phyloP scores from a whole-genome alignment of 92 coral and sea anemone genomes.

The Paragorgia papillata region DNA sequence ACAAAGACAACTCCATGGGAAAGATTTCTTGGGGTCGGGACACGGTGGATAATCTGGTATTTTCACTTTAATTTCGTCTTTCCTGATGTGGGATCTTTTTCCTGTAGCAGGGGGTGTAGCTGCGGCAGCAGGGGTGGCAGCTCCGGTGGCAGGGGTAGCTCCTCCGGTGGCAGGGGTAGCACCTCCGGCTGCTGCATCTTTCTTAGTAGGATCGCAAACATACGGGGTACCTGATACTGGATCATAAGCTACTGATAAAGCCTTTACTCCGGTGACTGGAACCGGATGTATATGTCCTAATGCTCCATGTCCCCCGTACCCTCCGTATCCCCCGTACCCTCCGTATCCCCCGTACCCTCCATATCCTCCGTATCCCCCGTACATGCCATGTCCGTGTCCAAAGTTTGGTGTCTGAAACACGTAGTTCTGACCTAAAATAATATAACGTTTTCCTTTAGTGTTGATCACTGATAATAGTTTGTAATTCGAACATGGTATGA shows the following conservation, averaged over 20 bases:
- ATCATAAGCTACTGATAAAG: constrained; percentile 40
- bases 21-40: constrained; percentile 38
- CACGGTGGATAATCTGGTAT: constrained; percentile 40
- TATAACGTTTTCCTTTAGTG: not conserved
- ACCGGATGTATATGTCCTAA: constrained; percentile 30
- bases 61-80: constrained; percentile 35
- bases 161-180: not conserved
- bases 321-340: constrained; percentile 9
- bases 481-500: too few species aligned
- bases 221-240: constrained; percentile 37
- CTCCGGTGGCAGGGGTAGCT: not conserved
- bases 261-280: constrained; percentile 44
- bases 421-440: not conserved
- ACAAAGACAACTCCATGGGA: constrained; percentile 44
- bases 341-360: not conserved
- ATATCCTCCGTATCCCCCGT: not conserved
- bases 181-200: constrained; percentile 1
- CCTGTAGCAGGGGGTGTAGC: not conserved
- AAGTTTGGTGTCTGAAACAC: constrained; percentile 23
- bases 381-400: constrained; percentile 10
- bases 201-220: constrained; percentile 35
- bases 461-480: too few species aligned
- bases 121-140: not conserved
- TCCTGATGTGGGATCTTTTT: constrained; percentile 3
- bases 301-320: not conserved